Base-by-base conservation (phyloP, 2,797 vertebrate species). In the Lemur catta region DNA sequence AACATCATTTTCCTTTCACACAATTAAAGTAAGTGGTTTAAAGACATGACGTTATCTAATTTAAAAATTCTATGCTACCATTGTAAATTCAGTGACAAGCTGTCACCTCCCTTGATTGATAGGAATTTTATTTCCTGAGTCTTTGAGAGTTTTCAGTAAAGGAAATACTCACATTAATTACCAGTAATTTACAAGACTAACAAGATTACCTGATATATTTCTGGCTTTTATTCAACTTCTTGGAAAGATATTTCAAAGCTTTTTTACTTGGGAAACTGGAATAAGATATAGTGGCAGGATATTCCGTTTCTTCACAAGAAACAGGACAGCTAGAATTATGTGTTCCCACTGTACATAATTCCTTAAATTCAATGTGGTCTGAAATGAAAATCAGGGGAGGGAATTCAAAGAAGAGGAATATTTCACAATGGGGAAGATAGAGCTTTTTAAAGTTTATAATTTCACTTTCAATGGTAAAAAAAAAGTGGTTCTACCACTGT, bases 291-390 rank as follows among this genome's bases (percentile, higher is more conserved):
- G 97, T 98, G 4, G 98, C 96, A 20, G 98, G 98, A 38, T 98
- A 99, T 81, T 98, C 97, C 0, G 94, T 98, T 96, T 98, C 98
- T 97, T 99, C 98, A 96, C 98, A 99, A 30, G 98, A 96, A 7
- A 97, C 91, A 48, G 98, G 98, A 33, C 99, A 99, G 94, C 98
- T 98, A 6, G 98, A 99, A 96, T 98, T 99, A 81, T 99, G 97
- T 7, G 96, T 98, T 94, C 98, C 98, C 97, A 95, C 88, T 3
- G 98, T 98, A 82, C 98, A 99, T 35, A 98, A 84, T 79, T 87
- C 98, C 86, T 96, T 93, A 52, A 96, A 13, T 72, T 99, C 98
- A 75, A 98, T 98, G 52, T 97, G 13, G 94, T 98, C 98, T 99
- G 97, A 96, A 98, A 98, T 30, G 7, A 65, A 91, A 86, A 71